These are phyloP conservation scores for Xylota segnis DNA, from an alignment of 2,888 invertebrate genomes.

Conservation along the genomic window DNA sequence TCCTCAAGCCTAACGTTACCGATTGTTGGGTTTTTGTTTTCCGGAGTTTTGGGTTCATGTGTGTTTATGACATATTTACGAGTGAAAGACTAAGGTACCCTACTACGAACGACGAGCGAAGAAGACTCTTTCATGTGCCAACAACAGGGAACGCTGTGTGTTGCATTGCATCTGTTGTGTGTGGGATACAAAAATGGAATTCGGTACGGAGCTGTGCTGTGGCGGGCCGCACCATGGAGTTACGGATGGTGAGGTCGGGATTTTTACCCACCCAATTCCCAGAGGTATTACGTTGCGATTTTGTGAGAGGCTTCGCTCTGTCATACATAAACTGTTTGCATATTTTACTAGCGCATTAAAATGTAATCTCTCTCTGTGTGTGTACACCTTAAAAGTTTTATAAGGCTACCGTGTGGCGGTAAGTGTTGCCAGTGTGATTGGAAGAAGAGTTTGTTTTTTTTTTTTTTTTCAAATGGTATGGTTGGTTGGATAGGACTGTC, in stretches of 20 bases:
- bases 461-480: no score
- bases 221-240: not conserved
- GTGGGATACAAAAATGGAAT: constrained; percentile 24
- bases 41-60: constrained; percentile 58
- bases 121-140: constrained; percentile 51
- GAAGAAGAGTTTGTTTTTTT: not conserved
- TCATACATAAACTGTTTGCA: constrained; percentile 64
- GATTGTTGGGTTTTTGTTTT: constrained; percentile 46
- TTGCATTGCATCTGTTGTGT: constrained; percentile 52
- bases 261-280: constrained; percentile 50
- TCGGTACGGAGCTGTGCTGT: constrained; percentile 21
- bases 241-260: constrained; percentile 23
- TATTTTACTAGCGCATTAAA: constrained; percentile 68
- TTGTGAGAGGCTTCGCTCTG: constrained; percentile 42
- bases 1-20: constrained; percentile 13
- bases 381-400: constrained; percentile 34
- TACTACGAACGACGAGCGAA: constrained; percentile 30
- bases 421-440: constrained; percentile 36
- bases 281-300: constrained; percentile 59
- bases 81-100: constrained; percentile 52
- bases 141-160: not conserved
- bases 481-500: no score
- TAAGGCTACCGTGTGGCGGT: not conserved
- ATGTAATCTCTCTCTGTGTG: constrained; percentile 57
- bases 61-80: constrained; percentile 70